A percentile compares a stretch with the other conserved stretches of the same genome.
phyloP scores from a whole-genome alignment of 2,113 vertebrate species.

The Oncorhynchus kisutch region DNA sequence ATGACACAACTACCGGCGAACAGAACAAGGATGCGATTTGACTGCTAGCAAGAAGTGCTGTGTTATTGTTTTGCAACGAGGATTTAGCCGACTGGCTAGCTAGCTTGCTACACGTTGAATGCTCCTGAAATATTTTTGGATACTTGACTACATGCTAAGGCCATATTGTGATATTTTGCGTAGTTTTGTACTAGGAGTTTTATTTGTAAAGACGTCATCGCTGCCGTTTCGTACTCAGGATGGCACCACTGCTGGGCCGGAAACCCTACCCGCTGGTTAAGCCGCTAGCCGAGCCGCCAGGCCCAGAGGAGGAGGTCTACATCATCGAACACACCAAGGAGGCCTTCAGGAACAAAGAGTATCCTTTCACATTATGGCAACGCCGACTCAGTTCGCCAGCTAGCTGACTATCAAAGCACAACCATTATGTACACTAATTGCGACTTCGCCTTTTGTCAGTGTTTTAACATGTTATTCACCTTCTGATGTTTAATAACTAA shows the following conservation, averaged over 20 bases:
- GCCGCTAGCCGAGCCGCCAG: constrained; percentile 81
- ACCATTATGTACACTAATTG: not conserved
- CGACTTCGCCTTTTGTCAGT: not conserved
- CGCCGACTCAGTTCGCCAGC: not conserved
- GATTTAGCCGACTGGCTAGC: constrained; percentile 36
- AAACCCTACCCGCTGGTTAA: constrained; percentile 91
- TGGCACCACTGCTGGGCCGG: constrained; percentile 95
- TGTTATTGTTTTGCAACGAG: constrained; percentile 71
- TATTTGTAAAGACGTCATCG: constrained; percentile 19
- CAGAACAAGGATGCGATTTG: constrained; percentile 54
- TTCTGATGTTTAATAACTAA: not conserved
- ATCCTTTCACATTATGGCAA: constrained; percentile 72
- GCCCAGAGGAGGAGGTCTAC: constrained; percentile 83
- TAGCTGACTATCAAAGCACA: not conserved
- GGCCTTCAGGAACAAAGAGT: constrained; percentile 97
- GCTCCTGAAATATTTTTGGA: constrained; percentile 46
- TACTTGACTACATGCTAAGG: constrained; percentile 54
- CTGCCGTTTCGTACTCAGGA: constrained; percentile 63
- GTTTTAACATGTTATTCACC: not conserved
- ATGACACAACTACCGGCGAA: constrained; percentile 30
- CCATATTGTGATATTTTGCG: not conserved
- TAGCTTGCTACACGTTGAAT: constrained; percentile 54
- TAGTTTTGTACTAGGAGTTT: constrained; percentile 2
- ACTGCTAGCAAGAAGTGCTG: constrained; percentile 38
- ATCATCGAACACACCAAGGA: constrained; percentile 90